These are phyloP conservation scores for Pseudomyrmex concolor DNA, from an alignment of 1,140 invertebrate genomes.

Conservation along the genomic window DNA sequence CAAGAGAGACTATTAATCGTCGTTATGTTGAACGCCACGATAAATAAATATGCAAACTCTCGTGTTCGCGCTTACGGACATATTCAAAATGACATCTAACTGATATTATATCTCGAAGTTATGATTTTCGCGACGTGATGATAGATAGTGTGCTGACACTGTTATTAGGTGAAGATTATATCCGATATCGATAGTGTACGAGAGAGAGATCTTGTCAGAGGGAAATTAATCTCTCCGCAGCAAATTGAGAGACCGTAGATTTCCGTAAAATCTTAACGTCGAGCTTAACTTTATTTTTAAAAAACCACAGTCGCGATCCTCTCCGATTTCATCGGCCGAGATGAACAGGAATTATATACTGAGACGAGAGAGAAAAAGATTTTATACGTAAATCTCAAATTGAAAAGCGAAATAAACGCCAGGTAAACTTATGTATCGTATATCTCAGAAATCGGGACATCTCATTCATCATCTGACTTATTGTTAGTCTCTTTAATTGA, in stretches of 20 bases:
- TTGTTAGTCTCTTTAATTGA: slow-evolving; percentile 19
- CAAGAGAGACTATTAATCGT: slow-evolving; percentile 18
- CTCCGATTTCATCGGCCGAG: background rate
- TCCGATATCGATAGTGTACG: background rate
- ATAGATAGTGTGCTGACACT: background rate
- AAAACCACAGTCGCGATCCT: slow-evolving; percentile 18
- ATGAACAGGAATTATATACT: slow-evolving; percentile 13
- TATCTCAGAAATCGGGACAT: slow-evolving; percentile 48
- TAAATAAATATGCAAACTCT: slow-evolving; percentile 14
- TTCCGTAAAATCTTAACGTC: background rate
- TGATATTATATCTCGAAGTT: slow-evolving; percentile 9
- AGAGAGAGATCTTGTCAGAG: background rate
- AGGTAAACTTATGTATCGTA: slow-evolving; percentile 44
- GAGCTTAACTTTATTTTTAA: background rate
- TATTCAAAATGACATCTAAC: background rate
- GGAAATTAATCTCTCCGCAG: background rate
- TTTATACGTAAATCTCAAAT: slow-evolving; percentile 27
- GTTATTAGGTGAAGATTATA: background rate
- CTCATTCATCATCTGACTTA: slow-evolving; percentile 60
- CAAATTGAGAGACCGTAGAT: slow-evolving; percentile 13
- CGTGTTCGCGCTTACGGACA: background rate
- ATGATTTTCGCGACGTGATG: background rate
- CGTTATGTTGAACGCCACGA: background rate
- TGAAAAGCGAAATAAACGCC: slow-evolving; percentile 5
- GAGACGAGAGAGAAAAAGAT: background rate